Base-by-base conservation (phyloP, 2,797 vertebrate species). In the Coccyzus lansbergi region DNA sequence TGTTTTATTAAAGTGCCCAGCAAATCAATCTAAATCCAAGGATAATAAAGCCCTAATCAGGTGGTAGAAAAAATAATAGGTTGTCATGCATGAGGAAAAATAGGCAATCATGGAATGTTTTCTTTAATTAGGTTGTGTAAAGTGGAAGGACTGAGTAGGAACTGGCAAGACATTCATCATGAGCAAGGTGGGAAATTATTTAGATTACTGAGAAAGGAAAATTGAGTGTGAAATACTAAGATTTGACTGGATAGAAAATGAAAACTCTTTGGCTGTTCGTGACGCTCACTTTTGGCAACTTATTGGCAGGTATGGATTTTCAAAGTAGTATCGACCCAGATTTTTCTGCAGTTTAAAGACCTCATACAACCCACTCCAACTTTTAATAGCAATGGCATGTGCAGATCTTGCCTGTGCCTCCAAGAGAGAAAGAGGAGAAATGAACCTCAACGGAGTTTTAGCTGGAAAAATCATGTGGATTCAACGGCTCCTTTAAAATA, bases 1-100 rank as follows among this genome's bases (percentile, higher is more conserved):
- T 98, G 98, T 98, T 99, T 99, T 99, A 99, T 99, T 99, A 99
- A 98, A 98, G 98, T 98, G 98, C 98, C 98, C 98, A 96, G 98
- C 98, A 99, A 99, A 99, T 99, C 99, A 99, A 99, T 99, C 99
- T 99, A 99, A 99, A 99, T 99, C 98, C 99, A 98, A 98, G 98
- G 98, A 99, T 99, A 99, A 99, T 99, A 99, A 99, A 98, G 98
- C 98, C 98, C 98, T 99, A 99, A 99, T 99, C 99, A 99, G 99
- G 99, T 99, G 98, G 98, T 98, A 98, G 98, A 98, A 98, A 99
- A 99, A 99, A 99, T 99, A 99, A 99, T 99, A 99, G 99, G 98
- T 99, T 99, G 99, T 99, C 99, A 99, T 99, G 99, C 99, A 99
- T 98, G 98, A 98, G 98, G 98, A 99, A 99, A 99, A 99, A 99